phyloP scores from a whole-genome alignment of 2,888 invertebrate species.

The Napeogenes inachia region DNA sequence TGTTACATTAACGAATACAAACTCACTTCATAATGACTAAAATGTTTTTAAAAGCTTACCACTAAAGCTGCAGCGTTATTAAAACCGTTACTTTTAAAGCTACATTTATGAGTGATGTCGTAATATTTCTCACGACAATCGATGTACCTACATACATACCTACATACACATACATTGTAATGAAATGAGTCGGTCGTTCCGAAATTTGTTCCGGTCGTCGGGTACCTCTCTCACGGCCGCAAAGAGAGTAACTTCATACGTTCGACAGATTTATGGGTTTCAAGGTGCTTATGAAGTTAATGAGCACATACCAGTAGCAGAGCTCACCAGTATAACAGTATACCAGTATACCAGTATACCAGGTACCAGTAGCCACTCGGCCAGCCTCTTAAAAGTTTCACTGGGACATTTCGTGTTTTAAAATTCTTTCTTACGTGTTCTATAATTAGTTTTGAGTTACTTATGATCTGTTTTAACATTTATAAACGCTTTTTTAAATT shows the following conservation, averaged over 20 bases:
- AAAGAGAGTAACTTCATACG: constrained; percentile 43
- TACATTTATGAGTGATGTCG: constrained; percentile 40
- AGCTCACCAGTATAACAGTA: too few species aligned
- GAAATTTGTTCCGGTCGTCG: constrained; percentile 40
- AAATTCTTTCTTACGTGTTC: too few species aligned
- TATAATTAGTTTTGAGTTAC: too few species aligned
- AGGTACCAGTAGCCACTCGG: not conserved
- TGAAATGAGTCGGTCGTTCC: constrained; percentile 44
- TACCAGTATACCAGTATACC: too few species aligned
- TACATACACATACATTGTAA: constrained; percentile 45
- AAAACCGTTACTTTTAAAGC: constrained; percentile 13
- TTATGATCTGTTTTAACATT: not conserved
- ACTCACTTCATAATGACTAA: constrained; percentile 17
- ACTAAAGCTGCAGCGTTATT: not conserved
- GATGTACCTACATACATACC: constrained; percentile 33
- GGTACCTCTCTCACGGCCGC: constrained; percentile 32
- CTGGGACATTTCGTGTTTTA: too few species aligned
- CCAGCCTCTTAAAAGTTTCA: not conserved
- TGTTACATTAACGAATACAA: not conserved
- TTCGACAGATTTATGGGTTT: constrained; percentile 60
- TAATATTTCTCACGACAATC: constrained; percentile 49
- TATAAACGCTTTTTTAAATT: too few species aligned
- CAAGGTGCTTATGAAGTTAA: constrained; percentile 32
- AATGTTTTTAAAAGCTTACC: constrained; percentile 23
- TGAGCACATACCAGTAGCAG: constrained; percentile 26